phyloP scores from a whole-genome alignment of 35 echinoderm and acorn worm species.

The Amphiura filiformis region DNA sequence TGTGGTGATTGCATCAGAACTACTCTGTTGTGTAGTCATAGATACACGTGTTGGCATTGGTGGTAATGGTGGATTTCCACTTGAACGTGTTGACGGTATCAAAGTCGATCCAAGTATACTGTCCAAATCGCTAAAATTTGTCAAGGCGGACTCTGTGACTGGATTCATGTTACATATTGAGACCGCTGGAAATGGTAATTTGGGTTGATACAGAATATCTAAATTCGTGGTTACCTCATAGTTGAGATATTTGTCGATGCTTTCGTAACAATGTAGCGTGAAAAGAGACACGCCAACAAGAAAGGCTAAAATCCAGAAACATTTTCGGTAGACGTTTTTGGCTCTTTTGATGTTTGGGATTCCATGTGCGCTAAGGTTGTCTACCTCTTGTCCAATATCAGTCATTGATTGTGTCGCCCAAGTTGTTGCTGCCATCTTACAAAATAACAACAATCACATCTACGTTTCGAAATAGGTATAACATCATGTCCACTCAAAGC shows the following conservation, averaged over 20 bases:
- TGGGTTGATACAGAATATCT: conserved; percentile 23
- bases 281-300: neutral
- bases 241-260: conserved; percentile 23
- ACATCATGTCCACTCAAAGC: no score
- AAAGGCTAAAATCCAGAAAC: conserved; percentile 19
- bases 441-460: no score
- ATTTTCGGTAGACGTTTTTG: neutral
- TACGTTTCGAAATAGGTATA: no score
- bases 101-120: no score
- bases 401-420: no score
- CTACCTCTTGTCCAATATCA: neutral
- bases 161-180: conserved; percentile 91
- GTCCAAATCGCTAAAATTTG: no score
- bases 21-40: no score
- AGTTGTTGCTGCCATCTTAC: no score
- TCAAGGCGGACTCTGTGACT: neutral
- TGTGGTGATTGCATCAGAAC: no score
- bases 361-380: conserved; percentile 46
- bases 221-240: conserved; percentile 58
- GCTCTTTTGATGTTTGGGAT: conserved; percentile 54
- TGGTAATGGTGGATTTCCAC: no score
- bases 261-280: neutral
- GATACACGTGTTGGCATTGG: no score
- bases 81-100: no score
- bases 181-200: conserved; percentile 64